These are phyloP conservation scores for Hyposoter dolosus DNA, from an alignment of 2,888 invertebrate genomes.

Conservation along the genomic window DNA sequence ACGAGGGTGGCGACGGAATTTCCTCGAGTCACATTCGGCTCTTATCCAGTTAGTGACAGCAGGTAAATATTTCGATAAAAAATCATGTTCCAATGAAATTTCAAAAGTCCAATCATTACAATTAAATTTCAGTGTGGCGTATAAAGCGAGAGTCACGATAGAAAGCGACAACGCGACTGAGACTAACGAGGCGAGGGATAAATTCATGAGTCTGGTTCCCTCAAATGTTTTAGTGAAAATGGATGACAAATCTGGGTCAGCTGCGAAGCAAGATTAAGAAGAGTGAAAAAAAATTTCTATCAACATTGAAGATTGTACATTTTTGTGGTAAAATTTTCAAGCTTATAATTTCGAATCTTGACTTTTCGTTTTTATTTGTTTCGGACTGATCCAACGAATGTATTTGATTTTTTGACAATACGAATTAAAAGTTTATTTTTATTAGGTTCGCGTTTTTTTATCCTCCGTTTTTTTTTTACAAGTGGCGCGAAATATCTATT, in stretches of 20 bases:
- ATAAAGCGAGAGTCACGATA: conserved; percentile 86
- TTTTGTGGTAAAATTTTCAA: not conserved
- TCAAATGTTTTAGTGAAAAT: conserved; percentile 75
- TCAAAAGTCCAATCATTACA: not conserved
- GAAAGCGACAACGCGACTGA: conserved; percentile 84
- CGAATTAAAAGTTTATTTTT: not conserved
- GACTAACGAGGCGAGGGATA: conserved; percentile 82
- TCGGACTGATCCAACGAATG: not conserved
- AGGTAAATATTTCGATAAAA: conserved; percentile 78
- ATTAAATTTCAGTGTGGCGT: conserved; percentile 80
- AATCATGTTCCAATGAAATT: conserved; percentile 6
- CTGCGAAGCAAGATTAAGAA: conserved; percentile 14
- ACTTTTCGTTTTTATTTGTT: not conserved
- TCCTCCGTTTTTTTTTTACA: not conserved
- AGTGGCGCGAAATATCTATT: not conserved
- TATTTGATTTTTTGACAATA: not conserved
- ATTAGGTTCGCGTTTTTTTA: not conserved
- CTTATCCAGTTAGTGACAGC: conserved; percentile 85
- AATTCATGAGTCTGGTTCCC: conserved; percentile 81
- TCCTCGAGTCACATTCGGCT: conserved; percentile 86
- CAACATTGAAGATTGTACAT: not conserved
- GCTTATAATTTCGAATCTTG: not conserved
- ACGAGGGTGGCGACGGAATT: conserved; percentile 84
- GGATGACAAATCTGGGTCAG: conserved; percentile 68
- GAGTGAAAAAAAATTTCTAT: not conserved